Percentiles rank a stretch among this genome's conserved stretches.
Conservation (phyloP, 2,113 vertebrate genomes). For the Aramus guarauna region DNA sequence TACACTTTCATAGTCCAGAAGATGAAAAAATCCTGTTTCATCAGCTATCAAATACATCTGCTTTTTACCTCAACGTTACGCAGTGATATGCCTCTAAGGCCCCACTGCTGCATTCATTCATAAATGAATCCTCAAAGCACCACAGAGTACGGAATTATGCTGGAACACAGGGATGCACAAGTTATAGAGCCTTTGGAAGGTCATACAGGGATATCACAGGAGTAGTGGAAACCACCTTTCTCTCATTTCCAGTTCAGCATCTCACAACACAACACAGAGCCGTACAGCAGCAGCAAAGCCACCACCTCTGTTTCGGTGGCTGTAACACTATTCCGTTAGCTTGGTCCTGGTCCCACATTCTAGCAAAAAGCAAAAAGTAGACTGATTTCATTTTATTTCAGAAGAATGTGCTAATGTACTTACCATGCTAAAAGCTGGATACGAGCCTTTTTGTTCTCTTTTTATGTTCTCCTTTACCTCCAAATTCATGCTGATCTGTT, state of each 20-base stretch:
- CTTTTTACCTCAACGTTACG: neutral
- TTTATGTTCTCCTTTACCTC: neutral
- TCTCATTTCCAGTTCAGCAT: neutral
- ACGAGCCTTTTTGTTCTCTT: neutral
- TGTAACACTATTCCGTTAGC: neutral
- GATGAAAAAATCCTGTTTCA: neutral
- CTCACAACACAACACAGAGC: neutral
- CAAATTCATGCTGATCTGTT: conserved; percentile 12
- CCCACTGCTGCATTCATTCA: neutral
- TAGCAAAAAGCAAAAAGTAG: neutral
- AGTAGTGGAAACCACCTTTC: neutral
- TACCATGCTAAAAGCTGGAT: neutral
- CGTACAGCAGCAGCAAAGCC: neutral
- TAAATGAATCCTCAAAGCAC: neutral
- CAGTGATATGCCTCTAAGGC: neutral
- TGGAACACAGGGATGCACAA: neutral
- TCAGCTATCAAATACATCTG: neutral
- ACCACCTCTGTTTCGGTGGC: neutral
- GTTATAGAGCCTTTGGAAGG: neutral
- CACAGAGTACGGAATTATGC: neutral
- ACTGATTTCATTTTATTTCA: neutral
- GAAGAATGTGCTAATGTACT: neutral
- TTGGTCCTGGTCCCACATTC: neutral
- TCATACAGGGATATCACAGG: neutral
- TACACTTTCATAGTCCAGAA: neutral